A percentile compares a stretch with the other conserved stretches of the same genome.
phyloP scores from a whole-genome alignment of 2,888 invertebrate genomes.

The Glomeris marginata region DNA sequence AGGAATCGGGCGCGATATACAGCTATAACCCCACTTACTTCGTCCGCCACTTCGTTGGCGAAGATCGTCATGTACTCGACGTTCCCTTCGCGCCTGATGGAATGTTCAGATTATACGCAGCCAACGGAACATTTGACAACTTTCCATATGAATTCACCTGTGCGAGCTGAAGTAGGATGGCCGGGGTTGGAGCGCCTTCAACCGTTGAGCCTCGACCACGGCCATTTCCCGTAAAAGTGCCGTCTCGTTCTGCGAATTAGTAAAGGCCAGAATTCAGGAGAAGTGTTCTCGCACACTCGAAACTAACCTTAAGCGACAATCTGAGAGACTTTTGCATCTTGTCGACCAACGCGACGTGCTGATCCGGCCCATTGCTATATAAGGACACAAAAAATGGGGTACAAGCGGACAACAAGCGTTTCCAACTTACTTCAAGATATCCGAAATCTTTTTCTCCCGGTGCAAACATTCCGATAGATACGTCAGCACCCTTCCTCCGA shows the following conservation, averaged over 20 bases:
- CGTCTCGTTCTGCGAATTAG: constrained; percentile 37
- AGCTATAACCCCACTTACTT: constrained; percentile 23
- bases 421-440: constrained; percentile 49
- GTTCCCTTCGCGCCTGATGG: constrained; percentile 52
- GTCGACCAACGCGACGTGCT: constrained; percentile 54
- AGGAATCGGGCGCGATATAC: background rate
- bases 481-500: constrained; percentile 50
- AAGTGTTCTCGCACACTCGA: background rate
- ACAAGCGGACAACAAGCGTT: background rate
- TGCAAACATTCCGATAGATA: constrained; percentile 45
- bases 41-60: constrained; percentile 44
- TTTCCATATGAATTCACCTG: too few species aligned
- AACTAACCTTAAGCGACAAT: constrained; percentile 39
- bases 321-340: constrained; percentile 57
- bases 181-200: constrained; percentile 31
- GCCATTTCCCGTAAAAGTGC: constrained; percentile 53
- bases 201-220: constrained; percentile 45
- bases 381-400: background rate
- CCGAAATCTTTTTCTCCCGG: constrained; percentile 51
- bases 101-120: background rate
- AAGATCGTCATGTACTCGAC: constrained; percentile 57
- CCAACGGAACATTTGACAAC: background rate
- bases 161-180: constrained; percentile 20
- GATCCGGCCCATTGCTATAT: constrained; percentile 48
- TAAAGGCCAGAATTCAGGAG: constrained; percentile 3